These are phyloP conservation scores for Nibea coibor DNA, from an alignment of 2,113 vertebrate genomes.

Conservation along the genomic window DNA sequence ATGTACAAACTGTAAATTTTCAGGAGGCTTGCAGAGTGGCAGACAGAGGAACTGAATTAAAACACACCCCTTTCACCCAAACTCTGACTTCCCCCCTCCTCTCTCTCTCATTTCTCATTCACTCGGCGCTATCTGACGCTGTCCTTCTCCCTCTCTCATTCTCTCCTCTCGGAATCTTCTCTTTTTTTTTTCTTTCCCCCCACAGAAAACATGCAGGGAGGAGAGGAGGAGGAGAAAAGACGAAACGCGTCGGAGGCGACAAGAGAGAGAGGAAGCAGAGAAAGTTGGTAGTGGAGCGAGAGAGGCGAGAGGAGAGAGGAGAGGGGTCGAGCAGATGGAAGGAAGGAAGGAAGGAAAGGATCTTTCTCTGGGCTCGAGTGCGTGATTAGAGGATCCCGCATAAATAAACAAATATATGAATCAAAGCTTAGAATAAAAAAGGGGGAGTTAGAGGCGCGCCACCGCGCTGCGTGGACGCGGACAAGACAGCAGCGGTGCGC, in stretches of 20 bases:
- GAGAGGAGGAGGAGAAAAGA: constrained; percentile 66
- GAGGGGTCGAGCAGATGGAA: constrained; percentile 62
- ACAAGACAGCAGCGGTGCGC: constrained; percentile 59
- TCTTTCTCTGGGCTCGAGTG: constrained; percentile 52
- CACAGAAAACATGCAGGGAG: constrained; percentile 70
- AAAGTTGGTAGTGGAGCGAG: constrained; percentile 71
- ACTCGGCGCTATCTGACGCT: constrained; percentile 49
- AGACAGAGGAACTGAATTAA: constrained; percentile 48
- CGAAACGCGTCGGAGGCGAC: constrained; percentile 57
- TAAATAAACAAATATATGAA: constrained; percentile 58
- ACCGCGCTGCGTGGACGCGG: constrained; percentile 63
- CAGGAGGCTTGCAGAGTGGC: background rate
- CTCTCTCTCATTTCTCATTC: constrained; percentile 46
- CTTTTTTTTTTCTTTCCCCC: constrained; percentile 1
- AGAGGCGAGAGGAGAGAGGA: constrained; percentile 8
- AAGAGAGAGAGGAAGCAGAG: constrained; percentile 64
- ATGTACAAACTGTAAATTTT: background rate
- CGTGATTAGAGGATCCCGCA: constrained; percentile 55
- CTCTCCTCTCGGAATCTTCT: constrained; percentile 32
- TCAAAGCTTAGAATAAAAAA: constrained; percentile 41
- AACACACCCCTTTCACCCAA: constrained; percentile 61
- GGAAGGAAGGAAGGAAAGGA: constrained; percentile 44
- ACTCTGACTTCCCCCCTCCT: constrained; percentile 2
- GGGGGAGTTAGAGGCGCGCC: constrained; percentile 38
- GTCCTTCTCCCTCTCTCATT: constrained; percentile 22